Conservation (phyloP, 2,113 vertebrate species). For the Heteronetta atricapilla region DNA sequence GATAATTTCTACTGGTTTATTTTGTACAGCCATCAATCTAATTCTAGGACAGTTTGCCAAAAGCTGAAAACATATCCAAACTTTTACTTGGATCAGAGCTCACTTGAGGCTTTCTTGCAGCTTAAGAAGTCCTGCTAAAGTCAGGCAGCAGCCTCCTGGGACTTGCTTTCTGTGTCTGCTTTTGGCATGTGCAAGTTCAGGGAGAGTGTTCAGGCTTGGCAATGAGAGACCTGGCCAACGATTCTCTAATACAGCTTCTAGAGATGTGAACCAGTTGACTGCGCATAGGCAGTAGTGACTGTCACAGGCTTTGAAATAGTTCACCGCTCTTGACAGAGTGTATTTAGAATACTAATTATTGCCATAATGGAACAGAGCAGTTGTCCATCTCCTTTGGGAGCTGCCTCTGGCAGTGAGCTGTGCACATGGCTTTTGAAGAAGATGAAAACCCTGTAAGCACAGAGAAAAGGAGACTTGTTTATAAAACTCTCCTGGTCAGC, state of each 20-base stretch:
- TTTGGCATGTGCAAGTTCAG: fast-evolving
- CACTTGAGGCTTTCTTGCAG: background rate
- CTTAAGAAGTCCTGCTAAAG: background rate
- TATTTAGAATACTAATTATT: background rate
- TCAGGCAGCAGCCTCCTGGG: background rate
- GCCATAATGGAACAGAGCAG: fast-evolving
- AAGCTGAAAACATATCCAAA: background rate
- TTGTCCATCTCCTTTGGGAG: background rate
- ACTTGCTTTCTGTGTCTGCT: fast-evolving
- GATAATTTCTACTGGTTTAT: background rate
- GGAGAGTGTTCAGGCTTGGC: background rate
- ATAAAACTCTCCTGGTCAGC: background rate
- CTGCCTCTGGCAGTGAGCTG: background rate
- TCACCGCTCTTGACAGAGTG: background rate
- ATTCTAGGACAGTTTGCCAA: background rate
- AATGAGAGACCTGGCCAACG: background rate
- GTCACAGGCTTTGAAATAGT: background rate
- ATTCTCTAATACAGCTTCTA: background rate
- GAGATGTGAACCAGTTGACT: background rate
- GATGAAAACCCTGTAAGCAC: background rate
- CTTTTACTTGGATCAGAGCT: background rate
- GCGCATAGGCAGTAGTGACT: background rate
- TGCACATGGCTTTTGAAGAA: background rate
- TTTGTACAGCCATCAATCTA: background rate
- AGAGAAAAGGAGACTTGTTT: background rate